phyloP scores from a whole-genome alignment of 1,140 invertebrate species.

The Plutomurus gul region DNA sequence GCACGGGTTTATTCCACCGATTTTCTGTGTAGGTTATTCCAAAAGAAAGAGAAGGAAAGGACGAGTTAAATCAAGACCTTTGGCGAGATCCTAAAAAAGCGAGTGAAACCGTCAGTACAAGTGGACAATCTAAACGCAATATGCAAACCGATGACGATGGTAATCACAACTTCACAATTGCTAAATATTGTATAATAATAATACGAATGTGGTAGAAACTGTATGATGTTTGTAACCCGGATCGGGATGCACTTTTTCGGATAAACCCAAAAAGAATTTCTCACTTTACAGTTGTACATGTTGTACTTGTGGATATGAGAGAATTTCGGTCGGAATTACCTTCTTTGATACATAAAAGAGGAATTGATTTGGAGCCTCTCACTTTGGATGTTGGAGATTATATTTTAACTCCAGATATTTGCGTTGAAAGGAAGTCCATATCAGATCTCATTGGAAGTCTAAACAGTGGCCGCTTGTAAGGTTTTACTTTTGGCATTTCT shows the following conservation, averaged over 20 bases:
- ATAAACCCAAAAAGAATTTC: background rate
- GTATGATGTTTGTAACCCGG: too few species aligned
- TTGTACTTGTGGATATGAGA: slow-evolving; percentile 94
- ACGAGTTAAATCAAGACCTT: slow-evolving; percentile 71
- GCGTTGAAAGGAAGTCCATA: slow-evolving; percentile 95
- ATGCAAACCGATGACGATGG: slow-evolving; percentile 56
- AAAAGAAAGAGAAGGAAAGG: slow-evolving; percentile 86
- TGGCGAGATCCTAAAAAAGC: slow-evolving; percentile 59
- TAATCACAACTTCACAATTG: background rate
- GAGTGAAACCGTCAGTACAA: slow-evolving; percentile 56
- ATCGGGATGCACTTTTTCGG: background rate
- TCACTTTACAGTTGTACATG: slow-evolving; percentile 57
- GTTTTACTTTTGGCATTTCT: too few species aligned
- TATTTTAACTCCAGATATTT: slow-evolving; percentile 93
- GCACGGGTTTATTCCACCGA: background rate
- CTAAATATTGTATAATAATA: too few species aligned
- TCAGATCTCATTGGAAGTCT: slow-evolving; percentile 96
- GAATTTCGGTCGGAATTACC: slow-evolving; percentile 98
- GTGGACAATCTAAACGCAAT: slow-evolving; percentile 67
- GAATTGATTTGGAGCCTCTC: slow-evolving; percentile 90
- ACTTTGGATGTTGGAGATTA: slow-evolving; percentile 90
- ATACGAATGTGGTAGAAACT: too few species aligned
- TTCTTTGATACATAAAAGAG: slow-evolving; percentile 86
- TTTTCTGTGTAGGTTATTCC: slow-evolving; percentile 76
- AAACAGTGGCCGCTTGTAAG: slow-evolving; percentile 81